phyloP scores from a whole-genome alignment of 2,113 vertebrate genomes.

The Macrotis lagotis region DNA sequence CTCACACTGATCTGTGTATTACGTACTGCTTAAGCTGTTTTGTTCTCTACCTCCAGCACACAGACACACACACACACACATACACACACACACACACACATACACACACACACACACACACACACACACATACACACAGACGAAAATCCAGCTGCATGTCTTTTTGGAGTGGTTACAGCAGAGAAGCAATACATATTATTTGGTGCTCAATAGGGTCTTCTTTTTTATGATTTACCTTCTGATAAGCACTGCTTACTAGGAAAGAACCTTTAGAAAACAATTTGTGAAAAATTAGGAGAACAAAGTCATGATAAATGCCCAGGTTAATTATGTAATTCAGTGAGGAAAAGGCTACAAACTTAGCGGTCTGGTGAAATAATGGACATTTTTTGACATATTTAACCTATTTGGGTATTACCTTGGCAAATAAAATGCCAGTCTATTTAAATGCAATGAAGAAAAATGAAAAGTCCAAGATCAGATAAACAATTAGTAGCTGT shows the following conservation, averaged over 20 bases:
- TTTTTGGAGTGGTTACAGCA: slow-evolving; percentile 76
- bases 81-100: no score
- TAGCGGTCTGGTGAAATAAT: slow-evolving; percentile 41
- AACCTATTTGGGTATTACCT: slow-evolving; percentile 67
- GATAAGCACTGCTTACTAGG: slow-evolving; percentile 33
- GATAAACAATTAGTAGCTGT: neutral
- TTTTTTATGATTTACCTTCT: slow-evolving; percentile 65
- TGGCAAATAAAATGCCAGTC: slow-evolving; percentile 44
- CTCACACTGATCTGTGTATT: slow-evolving; percentile 34
- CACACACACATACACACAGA: no score
- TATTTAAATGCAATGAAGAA: slow-evolving; percentile 50
- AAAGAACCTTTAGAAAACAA: slow-evolving; percentile 44
- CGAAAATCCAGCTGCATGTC: slow-evolving; percentile 67
- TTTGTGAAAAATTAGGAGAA: slow-evolving; percentile 62
- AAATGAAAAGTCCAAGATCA: slow-evolving; percentile 30
- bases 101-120: no score
- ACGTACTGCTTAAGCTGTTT: slow-evolving; percentile 45
- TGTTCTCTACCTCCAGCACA: slow-evolving; percentile 37
- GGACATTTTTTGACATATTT: slow-evolving; percentile 59
- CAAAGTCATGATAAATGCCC: slow-evolving; percentile 56
- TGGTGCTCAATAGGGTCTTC: slow-evolving; percentile 74
- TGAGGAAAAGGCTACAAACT: slow-evolving; percentile 63
- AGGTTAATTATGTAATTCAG: slow-evolving; percentile 58
- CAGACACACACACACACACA: no score
- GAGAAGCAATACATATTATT: slow-evolving; percentile 62